A percentile compares a stretch with the other conserved stretches of the same genome.
These are phyloP conservation scores for Dermolepida albohirtum DNA, from an alignment of 2,888 invertebrate genomes.

Conservation along the genomic window DNA sequence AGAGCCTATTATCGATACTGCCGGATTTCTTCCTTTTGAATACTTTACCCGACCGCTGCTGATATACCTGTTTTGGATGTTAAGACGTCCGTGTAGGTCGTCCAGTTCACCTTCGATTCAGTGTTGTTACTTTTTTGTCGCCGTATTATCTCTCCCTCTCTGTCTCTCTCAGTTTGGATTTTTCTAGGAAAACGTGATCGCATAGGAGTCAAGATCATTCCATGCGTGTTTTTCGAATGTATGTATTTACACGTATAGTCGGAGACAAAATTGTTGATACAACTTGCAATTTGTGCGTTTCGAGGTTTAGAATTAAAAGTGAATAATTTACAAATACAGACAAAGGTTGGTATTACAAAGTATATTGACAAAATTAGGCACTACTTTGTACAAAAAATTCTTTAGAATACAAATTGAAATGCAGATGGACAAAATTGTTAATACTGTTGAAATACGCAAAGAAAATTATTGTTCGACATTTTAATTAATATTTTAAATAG, in stretches of 20 bases:
- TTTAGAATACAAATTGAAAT: too few relatives aligned
- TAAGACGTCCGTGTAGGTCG: constrained; percentile 29
- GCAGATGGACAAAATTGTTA: too few relatives aligned
- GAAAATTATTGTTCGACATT: too few relatives aligned
- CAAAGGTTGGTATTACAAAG: too few relatives aligned
- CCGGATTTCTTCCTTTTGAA: not conserved
- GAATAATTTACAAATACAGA: too few relatives aligned
- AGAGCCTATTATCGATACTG: not conserved
- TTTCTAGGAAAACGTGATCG: constrained; percentile 36
- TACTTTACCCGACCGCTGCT: constrained; percentile 1
- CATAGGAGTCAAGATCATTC: constrained; percentile 13
- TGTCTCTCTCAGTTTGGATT: constrained; percentile 19
- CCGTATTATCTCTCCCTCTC: constrained; percentile 21
- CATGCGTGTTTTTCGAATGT: not conserved
- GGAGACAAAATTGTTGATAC: too few relatives aligned
- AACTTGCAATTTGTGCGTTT: too few relatives aligned
- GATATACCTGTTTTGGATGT: constrained; percentile 36
- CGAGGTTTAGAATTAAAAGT: too few relatives aligned
- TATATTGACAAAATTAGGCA: too few relatives aligned
- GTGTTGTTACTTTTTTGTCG: constrained; percentile 17
- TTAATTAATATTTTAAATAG: too few relatives aligned
- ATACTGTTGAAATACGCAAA: too few relatives aligned
- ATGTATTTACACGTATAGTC: not conserved
- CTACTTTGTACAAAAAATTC: too few relatives aligned
- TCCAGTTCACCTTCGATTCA: constrained; percentile 32